A percentile compares a stretch with the other conserved stretches of the same genome.
Evolutionary conservation across 1,140 invertebrate genomes (phyloP).

Genomic region (Liolophura sinensis): DNA sequence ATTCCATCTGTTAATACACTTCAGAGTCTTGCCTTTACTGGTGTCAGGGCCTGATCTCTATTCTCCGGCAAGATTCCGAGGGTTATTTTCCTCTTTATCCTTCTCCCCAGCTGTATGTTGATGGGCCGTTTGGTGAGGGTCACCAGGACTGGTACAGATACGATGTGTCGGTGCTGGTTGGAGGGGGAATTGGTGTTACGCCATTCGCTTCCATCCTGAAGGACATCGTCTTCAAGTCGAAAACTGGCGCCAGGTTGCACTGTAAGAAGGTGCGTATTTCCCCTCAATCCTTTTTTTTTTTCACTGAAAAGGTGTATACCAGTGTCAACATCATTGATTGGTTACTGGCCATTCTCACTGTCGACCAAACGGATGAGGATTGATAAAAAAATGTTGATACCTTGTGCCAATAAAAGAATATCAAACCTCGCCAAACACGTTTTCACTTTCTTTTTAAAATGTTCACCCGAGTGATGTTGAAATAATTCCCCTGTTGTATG

Average conservation of each 20-base stretch:
- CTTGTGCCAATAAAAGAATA: no score
- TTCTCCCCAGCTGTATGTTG: conserved; percentile 71
- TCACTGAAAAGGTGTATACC: neutral
- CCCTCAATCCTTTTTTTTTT: neutral
- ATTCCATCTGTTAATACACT: no score
- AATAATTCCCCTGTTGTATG: neutral
- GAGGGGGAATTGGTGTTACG: conserved; percentile 97
- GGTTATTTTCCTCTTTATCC: neutral
- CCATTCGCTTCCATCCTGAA: conserved; percentile 95
- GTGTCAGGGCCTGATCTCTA: no score
- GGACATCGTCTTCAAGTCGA: conserved; percentile 41
- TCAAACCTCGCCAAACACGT: neutral
- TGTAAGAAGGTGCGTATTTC: conserved; percentile 27
- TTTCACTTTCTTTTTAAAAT: neutral
- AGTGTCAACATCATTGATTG: neutral
- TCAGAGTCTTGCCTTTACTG: no score
- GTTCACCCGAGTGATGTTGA: neutral
- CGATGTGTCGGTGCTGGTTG: conserved; percentile 90
- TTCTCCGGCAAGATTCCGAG: no score
- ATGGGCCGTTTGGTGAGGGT: conserved; percentile 96
- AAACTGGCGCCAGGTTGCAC: conserved; percentile 13
- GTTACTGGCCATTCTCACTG: neutral
- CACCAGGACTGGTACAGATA: conserved; percentile 96
- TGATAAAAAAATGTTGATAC: no score
- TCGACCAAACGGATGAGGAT: neutral